Evolutionary conservation across 2,888 invertebrate genomes (phyloP).

Genomic region (Macrosoma leucophasiata): DNA sequence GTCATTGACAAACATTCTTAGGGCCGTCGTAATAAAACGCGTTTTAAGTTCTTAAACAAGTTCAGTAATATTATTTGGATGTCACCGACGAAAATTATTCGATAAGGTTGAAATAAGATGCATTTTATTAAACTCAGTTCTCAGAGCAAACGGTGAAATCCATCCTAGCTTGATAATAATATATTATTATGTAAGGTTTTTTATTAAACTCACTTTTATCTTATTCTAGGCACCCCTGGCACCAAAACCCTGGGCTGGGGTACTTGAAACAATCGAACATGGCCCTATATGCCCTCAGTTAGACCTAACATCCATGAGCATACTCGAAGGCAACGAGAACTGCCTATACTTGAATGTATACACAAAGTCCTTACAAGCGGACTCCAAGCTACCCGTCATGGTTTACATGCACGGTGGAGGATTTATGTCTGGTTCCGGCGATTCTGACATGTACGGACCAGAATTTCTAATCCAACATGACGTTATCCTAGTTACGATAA

Average conservation of each 20-base stretch:
- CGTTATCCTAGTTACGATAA: conserved; percentile 39
- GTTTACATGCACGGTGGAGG: conserved; percentile 40
- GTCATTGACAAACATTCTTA: too few relatives aligned
- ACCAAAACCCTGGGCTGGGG: conserved; percentile 28
- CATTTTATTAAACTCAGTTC: too few relatives aligned
- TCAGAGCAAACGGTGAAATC: too few relatives aligned
- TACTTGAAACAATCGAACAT: conserved; percentile 29
- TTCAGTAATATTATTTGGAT: too few relatives aligned
- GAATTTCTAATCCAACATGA: conserved; percentile 35
- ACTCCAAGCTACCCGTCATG: conserved; percentile 33
- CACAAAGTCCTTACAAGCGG: conserved; percentile 17
- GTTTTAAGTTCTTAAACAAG: too few relatives aligned
- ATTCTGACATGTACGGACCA: conserved; percentile 31
- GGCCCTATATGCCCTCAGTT: conserved; percentile 29
- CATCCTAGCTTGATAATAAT: too few relatives aligned
- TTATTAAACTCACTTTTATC: too few relatives aligned
- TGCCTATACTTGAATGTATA: conserved; percentile 34
- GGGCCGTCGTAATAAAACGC: too few relatives aligned
- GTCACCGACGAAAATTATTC: too few relatives aligned
- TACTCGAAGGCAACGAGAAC: conserved; percentile 31
- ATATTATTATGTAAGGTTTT: too few relatives aligned
- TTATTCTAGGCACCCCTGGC: conserved; percentile 32
- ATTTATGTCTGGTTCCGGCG: conserved; percentile 32
- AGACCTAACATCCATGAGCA: conserved; percentile 21
- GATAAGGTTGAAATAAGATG: too few relatives aligned